Base-by-base conservation (phyloP, 1,140 invertebrate genomes). In the Plectrocnemia conspersa region DNA sequence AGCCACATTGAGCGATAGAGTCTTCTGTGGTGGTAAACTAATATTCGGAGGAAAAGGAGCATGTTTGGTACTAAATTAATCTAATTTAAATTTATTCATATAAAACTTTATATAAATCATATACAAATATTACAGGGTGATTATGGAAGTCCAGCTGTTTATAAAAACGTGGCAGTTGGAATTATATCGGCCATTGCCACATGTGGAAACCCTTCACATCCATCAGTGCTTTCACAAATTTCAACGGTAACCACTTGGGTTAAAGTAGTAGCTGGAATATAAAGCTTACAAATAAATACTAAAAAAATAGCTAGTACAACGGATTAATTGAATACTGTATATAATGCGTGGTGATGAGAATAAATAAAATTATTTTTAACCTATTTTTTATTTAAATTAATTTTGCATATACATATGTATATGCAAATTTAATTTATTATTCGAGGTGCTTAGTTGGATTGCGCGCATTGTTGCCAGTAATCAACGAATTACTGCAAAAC, bases 1-100 rank as follows among this genome's bases (percentile, higher is more conserved):
- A 0, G 59, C 72, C 3, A 63, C 70, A 0, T 61, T 74, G 9
- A 74, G 72, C 0, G 58, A 56, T 21, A 68, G 73, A 52, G 74
- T 74, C 72, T 74, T 76, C 57, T 76, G 74, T 46, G 72, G 67
- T 0, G 72, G 72, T 46, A 71, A 73, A 52, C 70, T 74, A 52
- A 62, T 74, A 7, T 70, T 76, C 2, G 72, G 71, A 32, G 72
- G 72, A 6, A 71, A 71, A 3, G 73, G 72, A 21, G 69, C 69
- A 23, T 76, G 72, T 65, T 69, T 72, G 70, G 74, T 76, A 48
- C 33, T 13, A 11, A 29, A 44, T 38, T 38, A 38, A 11, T 38
- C 15, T 38, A 38, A n/a, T n/a, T n/a, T n/a, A n/a, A n/a, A n/a
- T n/a, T n/a, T n/a, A n/a, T n/a, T n/a, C n/a, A n/a, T n/a, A n/a